Conservation (phyloP, 2,888 invertebrate species). For the Calameuta pallipes region DNA sequence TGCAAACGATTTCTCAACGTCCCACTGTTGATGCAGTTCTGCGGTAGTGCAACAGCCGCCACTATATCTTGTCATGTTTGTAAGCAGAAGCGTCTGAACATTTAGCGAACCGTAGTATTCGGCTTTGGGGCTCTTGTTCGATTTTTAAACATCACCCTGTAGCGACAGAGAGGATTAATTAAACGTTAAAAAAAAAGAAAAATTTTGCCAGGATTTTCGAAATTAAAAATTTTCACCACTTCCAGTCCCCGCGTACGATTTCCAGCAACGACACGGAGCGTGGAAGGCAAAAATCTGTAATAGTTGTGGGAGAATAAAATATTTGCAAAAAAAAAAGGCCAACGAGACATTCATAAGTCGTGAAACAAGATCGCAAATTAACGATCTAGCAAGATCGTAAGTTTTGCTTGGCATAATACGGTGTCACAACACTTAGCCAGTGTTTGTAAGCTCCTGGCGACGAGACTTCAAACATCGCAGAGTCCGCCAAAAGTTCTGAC, state of each 20-base stretch:
- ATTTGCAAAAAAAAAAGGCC: not conserved
- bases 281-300: not conserved
- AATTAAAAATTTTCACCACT: not conserved
- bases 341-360: not conserved
- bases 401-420: conserved; percentile 63
- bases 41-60: conserved; percentile 25
- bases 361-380: conserved; percentile 49
- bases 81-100: conserved; percentile 14
- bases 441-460: conserved; percentile 66
- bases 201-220: not conserved
- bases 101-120: conserved; percentile 14
- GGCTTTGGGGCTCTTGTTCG: not conserved
- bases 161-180: not conserved
- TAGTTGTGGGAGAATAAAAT: not conserved
- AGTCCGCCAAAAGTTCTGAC: conserved; percentile 54
- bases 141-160: not conserved
- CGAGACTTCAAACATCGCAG: conserved; percentile 65
- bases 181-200: not conserved
- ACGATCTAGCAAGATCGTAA: conserved; percentile 62
- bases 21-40: conserved; percentile 46
- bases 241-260: no score
- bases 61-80: conserved; percentile 30
- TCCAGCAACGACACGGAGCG: not conserved
- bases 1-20: conserved; percentile 42
- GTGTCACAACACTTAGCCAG: conserved; percentile 64